Conservation (phyloP, 2,113 vertebrate genomes). For the Euleptes europaea region DNA sequence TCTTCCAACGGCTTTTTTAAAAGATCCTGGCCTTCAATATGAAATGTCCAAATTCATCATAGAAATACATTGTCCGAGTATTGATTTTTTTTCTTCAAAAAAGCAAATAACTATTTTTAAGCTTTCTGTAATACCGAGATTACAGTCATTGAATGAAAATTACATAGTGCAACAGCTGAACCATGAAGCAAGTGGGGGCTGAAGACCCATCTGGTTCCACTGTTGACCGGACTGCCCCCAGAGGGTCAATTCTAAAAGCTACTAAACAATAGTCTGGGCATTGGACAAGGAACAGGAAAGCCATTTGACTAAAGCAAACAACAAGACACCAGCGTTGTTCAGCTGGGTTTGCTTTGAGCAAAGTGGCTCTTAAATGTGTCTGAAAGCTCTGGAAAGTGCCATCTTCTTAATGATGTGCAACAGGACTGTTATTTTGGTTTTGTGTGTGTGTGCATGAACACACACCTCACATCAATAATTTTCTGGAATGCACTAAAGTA, state of each 20-base stretch:
- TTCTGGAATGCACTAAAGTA: not conserved
- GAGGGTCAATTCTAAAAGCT: constrained; percentile 21
- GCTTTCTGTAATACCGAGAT: constrained; percentile 15
- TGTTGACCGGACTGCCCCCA: not conserved
- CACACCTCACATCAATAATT: not conserved
- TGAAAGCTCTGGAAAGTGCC: not conserved
- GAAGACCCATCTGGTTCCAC: not conserved
- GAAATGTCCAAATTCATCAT: constrained; percentile 9
- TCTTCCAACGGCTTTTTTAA: not conserved
- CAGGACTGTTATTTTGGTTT: not conserved
- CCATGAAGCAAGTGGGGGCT: constrained; percentile 10
- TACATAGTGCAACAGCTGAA: not conserved
- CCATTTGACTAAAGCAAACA: not conserved
- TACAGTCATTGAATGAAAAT: constrained; percentile 8
- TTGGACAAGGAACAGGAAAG: not conserved
- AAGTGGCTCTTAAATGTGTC: not conserved
- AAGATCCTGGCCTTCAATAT: not conserved
- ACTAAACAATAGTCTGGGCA: not conserved
- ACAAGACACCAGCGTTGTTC: not conserved
- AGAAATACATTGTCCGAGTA: constrained; percentile 13
- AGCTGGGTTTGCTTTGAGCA: not conserved
- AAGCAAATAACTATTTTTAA: not conserved
- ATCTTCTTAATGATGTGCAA: not conserved
- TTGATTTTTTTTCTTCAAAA: not conserved
- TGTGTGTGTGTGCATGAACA: not conserved